A percentile compares a stretch with the other conserved stretches of the same genome.
phyloP scores from a whole-genome alignment of 2,797 vertebrate genomes.

The Sardinella longiceps region DNA sequence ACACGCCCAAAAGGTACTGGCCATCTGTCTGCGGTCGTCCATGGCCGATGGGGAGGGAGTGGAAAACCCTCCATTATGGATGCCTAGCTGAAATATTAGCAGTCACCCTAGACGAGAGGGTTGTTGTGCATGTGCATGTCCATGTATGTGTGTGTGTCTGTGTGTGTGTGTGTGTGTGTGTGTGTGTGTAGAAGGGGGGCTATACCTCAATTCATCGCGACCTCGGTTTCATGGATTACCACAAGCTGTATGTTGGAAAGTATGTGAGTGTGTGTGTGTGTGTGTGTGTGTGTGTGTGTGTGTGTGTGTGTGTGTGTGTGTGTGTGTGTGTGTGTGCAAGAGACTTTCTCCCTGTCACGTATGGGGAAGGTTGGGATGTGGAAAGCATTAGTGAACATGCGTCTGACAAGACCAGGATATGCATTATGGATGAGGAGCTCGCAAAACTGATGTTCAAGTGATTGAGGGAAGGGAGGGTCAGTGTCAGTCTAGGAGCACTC shows the following conservation, averaged over 20 bases:
- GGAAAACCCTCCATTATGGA: conserved; percentile 6
- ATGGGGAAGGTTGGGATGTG: conserved; percentile 63
- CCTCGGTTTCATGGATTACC: not conserved
- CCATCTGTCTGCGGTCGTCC: conserved; percentile 9
- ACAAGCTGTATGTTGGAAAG: not conserved
- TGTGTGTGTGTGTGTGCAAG: not conserved
- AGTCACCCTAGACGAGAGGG: not conserved
- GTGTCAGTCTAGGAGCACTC: conserved; percentile 19
- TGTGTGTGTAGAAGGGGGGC: too few relatives aligned
- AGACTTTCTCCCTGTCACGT: conserved; percentile 39
- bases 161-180: too few relatives aligned
- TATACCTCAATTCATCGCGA: not conserved
- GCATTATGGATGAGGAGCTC: conserved; percentile 75
- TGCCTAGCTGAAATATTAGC: conserved; percentile 12
- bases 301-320: conserved; percentile 7
- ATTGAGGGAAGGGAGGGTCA: conserved; percentile 51
- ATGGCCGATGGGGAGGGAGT: not conserved
- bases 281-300: not conserved
- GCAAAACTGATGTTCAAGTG: conserved; percentile 49
- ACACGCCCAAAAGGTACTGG: conserved; percentile 91
- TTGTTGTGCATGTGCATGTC: too few relatives aligned
- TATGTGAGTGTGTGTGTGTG: not conserved
- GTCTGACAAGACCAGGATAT: conserved; percentile 60
- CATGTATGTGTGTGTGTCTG: too few relatives aligned
- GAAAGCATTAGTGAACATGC: conserved; percentile 61